phyloP scores from a whole-genome alignment of 1,140 invertebrate genomes.

The Diuraphis noxia region DNA sequence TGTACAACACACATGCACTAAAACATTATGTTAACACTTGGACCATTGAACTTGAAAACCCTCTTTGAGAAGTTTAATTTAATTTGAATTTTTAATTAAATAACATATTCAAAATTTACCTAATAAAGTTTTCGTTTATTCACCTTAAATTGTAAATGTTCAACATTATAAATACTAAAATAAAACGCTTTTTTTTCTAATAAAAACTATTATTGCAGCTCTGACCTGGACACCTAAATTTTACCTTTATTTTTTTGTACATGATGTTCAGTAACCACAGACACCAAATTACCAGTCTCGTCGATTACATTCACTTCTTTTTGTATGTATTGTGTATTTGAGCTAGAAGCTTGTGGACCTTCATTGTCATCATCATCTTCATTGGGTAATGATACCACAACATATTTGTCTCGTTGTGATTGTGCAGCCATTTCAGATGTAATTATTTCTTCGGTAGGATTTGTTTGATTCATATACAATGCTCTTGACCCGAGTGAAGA shows the following conservation, averaged over 20 bases:
- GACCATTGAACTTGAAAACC: conserved; percentile 50
- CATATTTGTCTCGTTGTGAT: conserved; percentile 49
- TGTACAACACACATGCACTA: conserved; percentile 52
- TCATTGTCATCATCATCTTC: conserved; percentile 53
- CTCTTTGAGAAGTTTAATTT: conserved; percentile 15
- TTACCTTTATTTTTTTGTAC: conserved; percentile 52
- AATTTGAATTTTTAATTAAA: background rate
- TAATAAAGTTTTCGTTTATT: background rate
- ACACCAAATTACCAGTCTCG: conserved; percentile 52
- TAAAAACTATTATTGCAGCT: conserved; percentile 39
- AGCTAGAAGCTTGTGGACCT: conserved; percentile 43
- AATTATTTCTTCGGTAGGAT: conserved; percentile 53
- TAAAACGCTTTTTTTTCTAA: background rate
- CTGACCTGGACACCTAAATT: conserved; percentile 51
- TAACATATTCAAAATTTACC: background rate
- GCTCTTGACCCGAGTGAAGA: conserved; percentile 48
- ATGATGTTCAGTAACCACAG: conserved; percentile 53
- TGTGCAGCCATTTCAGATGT: conserved; percentile 51
- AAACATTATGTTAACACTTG: conserved; percentile 54
- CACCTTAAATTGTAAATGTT: background rate
- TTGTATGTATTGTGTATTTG: conserved; percentile 52
- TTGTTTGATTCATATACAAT: conserved; percentile 54
- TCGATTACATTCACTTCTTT: conserved; percentile 52
- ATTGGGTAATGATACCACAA: conserved; percentile 50
- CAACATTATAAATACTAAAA: conserved; percentile 14